These are phyloP conservation scores for Allochrocebus solatus DNA, from an alignment of 2,797 vertebrate genomes.

Conservation along the genomic window DNA sequence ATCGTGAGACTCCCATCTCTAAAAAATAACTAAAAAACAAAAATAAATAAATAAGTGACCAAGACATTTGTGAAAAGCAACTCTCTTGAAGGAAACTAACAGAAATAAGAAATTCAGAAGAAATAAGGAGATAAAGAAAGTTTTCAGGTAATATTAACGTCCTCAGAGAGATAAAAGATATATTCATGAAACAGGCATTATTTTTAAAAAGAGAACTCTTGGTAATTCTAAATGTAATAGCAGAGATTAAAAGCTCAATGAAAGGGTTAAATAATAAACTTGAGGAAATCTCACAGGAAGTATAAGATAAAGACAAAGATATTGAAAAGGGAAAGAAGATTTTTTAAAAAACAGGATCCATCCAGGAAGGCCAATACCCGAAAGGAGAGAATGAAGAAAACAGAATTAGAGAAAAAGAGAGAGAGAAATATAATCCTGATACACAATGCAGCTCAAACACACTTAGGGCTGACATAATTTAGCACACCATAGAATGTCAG, in stretches of 20 bases:
- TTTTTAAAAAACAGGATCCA: neutral
- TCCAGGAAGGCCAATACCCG: neutral
- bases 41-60: neutral
- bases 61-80: neutral
- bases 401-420: neutral
- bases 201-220: conserved; percentile 34
- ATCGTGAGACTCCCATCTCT: neutral
- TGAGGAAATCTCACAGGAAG: conserved; percentile 19
- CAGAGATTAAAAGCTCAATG: conserved; percentile 21
- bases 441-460: neutral
- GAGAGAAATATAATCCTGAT: neutral
- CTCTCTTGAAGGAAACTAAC: neutral
- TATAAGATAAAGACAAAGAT: neutral
- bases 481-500: neutral
- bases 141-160: conserved; percentile 15
- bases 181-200: neutral
- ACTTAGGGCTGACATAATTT: neutral
- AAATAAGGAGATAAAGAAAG: neutral
- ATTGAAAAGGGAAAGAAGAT: neutral
- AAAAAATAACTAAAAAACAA: neutral
- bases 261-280: conserved; percentile 21
- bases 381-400: neutral
- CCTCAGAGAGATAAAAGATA: neutral
- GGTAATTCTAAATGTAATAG: conserved; percentile 13
- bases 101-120: neutral